These are phyloP conservation scores for Typhlomys cinereus DNA, from an alignment of 2,113 vertebrate genomes.

Conservation along the genomic window DNA sequence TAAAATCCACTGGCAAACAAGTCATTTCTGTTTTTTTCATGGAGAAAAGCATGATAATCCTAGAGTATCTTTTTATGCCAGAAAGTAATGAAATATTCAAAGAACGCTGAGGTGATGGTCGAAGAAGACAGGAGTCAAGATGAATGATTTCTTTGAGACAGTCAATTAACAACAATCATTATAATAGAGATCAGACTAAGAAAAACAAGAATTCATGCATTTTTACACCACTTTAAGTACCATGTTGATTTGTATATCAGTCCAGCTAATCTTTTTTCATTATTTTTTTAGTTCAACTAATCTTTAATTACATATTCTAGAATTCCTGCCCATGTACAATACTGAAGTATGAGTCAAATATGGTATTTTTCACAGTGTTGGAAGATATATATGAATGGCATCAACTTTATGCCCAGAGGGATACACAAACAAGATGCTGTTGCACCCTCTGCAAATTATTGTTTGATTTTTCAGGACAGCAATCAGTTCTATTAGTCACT, in stretches of 20 bases:
- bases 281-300: neutral
- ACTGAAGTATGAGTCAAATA: neutral
- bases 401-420: neutral
- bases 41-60: neutral
- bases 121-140: neutral
- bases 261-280: no score
- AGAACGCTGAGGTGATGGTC: neutral
- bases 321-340: neutral
- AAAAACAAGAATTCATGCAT: constrained; percentile 9
- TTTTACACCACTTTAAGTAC: neutral
- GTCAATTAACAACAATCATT: neutral
- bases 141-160: neutral
- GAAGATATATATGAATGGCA: neutral
- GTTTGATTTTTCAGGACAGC: neutral
- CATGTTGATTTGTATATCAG: neutral
- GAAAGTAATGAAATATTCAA: neutral
- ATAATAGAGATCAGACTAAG: neutral
- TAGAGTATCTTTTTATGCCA: neutral
- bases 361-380: neutral
- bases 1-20: neutral
- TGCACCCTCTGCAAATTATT: neutral
- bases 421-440: neutral
- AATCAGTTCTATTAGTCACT: neutral
- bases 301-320: neutral
- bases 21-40: neutral